Percentiles rank a stretch among this genome's conserved stretches.
These are phyloP conservation scores for Idaea biselata DNA, from an alignment of 2,888 invertebrate genomes.

Conservation along the genomic window DNA sequence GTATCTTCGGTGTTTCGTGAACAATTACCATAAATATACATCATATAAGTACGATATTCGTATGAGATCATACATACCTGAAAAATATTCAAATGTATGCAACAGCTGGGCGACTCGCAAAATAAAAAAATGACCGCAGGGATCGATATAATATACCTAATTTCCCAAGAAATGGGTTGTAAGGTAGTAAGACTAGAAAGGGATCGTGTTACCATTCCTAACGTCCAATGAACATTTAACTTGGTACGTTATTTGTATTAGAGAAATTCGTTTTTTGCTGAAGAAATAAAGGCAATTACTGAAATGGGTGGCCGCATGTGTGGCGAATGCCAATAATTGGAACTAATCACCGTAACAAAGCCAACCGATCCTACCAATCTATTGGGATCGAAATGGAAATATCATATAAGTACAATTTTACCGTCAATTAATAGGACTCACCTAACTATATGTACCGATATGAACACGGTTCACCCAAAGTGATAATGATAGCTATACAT, in stretches of 20 bases:
- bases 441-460: background rate
- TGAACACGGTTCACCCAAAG: no score
- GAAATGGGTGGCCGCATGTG: constrained; percentile 56
- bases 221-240: background rate
- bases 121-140: background rate
- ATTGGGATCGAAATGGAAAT: constrained; percentile 9
- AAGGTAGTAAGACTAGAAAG: background rate
- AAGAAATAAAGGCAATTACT: constrained; percentile 61
- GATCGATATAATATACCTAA: background rate
- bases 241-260: background rate
- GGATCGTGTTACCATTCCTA: background rate
- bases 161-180: background rate
- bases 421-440: background rate
- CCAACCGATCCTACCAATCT: constrained; percentile 22
- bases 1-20: background rate
- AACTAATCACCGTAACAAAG: constrained; percentile 53
- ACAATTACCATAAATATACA: background rate
- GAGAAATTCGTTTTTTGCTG: constrained; percentile 19
- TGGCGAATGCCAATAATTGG: constrained; percentile 59
- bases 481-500: no score
- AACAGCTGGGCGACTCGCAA: background rate
- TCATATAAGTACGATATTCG: background rate
- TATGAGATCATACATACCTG: background rate
- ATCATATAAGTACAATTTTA: background rate
- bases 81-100: background rate